phyloP scores from a whole-genome alignment of 2,113 vertebrate species.

The Gymnocephalus cernua region DNA sequence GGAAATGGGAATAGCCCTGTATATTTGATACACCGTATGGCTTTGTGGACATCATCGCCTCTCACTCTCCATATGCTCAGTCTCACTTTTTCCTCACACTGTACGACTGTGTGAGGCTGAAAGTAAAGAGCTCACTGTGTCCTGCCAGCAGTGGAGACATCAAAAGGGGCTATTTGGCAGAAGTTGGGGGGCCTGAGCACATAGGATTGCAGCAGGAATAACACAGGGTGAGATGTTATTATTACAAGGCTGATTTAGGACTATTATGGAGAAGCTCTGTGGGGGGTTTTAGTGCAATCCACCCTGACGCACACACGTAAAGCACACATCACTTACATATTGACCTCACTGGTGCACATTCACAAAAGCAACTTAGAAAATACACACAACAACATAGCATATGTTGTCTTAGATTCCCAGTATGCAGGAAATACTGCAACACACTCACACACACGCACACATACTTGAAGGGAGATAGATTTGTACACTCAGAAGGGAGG shows the following conservation, averaged over 20 bases:
- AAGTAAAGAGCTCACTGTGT: slow-evolving; percentile 69
- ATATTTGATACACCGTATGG: slow-evolving; percentile 31
- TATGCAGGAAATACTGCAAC: slow-evolving; percentile 12
- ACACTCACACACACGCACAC: neutral
- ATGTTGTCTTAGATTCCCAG: slow-evolving; percentile 28
- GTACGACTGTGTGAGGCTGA: slow-evolving; percentile 82
- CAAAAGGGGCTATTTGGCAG: slow-evolving; percentile 68
- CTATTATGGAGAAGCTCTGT: slow-evolving; percentile 65
- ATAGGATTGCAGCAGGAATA: slow-evolving; percentile 70
- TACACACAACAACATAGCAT: slow-evolving; percentile 7
- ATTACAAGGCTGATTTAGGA: slow-evolving; percentile 73
- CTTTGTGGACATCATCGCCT: slow-evolving; percentile 64
- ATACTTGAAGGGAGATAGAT: slow-evolving; percentile 49
- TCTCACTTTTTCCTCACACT: slow-evolving; percentile 50
- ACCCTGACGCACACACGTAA: slow-evolving; percentile 67
- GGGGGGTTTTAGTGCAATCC: slow-evolving; percentile 54
- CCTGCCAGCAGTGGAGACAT: slow-evolving; percentile 68
- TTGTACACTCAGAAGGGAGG: slow-evolving; percentile 49
- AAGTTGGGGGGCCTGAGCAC: slow-evolving; percentile 51
- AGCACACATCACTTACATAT: slow-evolving; percentile 38
- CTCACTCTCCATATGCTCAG: slow-evolving; percentile 44
- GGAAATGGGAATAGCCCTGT: slow-evolving; percentile 30
- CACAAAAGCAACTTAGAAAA: slow-evolving; percentile 26
- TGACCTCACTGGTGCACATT: slow-evolving; percentile 12
- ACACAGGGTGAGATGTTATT: slow-evolving; percentile 74